Evolutionary conservation across 1,140 invertebrate species (phyloP), one percentile per base, ranked within the genome.

Genomic region (Drosophila ambigua): DNA sequence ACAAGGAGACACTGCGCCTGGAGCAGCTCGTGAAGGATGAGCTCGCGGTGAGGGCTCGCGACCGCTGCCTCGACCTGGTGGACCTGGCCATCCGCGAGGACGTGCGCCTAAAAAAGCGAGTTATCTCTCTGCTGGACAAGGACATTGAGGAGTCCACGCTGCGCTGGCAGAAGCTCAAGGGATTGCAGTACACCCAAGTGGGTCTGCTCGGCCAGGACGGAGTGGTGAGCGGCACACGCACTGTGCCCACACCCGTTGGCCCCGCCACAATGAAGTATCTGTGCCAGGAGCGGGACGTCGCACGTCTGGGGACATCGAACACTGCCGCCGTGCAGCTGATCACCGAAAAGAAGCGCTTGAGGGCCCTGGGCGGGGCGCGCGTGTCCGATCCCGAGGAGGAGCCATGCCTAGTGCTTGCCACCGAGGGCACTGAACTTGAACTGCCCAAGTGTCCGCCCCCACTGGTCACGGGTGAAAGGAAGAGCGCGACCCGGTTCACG

Each of bases 1-100:
- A 76, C 46, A 11, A n/a, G 50, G 24, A 69, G 26, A 45, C 44
- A 0, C 16, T 5, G 8, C 31, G 26, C 1, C 24, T 62, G 43
- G 41, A 67, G 41, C 44, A 77, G 39, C 39, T 57, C 8, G 20
- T 77, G 4, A 62, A 76, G 26, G 64, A 77, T 6, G 73, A 48
- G 11, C 43, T 74, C 0, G 13, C 15, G 13, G 62, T 76, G 1
- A 67, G 54, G 26, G 57, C 72, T 5, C 55, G 59, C 5, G 16
- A 77, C 7, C 51, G 48, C 1, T 76, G 64, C 2, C 23, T 76
- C 20, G 35, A 57, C 1, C 26, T 76, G 9, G 41, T 76, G 15
- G 72, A 76, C 6, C 8, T 50, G 0, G 52, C 5, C 2, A 15
- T 53, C 0, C 54, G 45, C 0, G 13, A 67, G 2, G 48, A 76